Conservation (phyloP, 2,113 vertebrate species). For the Odobenus rosmarus region DNA sequence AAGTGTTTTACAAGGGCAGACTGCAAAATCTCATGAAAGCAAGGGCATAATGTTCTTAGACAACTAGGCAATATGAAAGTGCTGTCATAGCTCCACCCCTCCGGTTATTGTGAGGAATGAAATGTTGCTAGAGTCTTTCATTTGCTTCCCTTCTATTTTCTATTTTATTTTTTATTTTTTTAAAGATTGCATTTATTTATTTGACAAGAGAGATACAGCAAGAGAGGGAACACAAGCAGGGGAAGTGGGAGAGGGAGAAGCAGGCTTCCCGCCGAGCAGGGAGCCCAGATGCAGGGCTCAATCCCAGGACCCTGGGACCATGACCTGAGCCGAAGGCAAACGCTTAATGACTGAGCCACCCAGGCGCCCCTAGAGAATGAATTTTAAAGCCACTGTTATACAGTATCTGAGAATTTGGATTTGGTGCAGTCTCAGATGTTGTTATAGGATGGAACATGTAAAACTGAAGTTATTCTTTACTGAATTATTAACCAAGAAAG, state of each 20-base stretch:
- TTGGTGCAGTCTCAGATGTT: neutral
- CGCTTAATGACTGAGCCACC: too few species aligned
- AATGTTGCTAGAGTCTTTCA: conserved; percentile 66
- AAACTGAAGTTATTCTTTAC: neutral
- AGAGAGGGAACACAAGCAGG: too few species aligned
- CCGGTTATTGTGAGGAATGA: conserved; percentile 52
- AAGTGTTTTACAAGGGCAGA: conserved; percentile 76
- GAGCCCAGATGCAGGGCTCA: too few species aligned
- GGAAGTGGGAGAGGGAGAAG: too few species aligned
- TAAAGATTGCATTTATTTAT: too few species aligned
- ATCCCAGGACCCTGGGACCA: too few species aligned
- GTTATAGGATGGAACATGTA: neutral
- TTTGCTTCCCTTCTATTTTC: conserved; percentile 33
- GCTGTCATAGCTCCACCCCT: conserved; percentile 58
- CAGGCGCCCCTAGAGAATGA: neutral
- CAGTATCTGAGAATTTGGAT: neutral
- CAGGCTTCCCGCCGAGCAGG: too few species aligned
- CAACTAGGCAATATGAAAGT: conserved; percentile 55
- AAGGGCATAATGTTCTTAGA: conserved; percentile 56
- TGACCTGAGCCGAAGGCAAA: too few species aligned
- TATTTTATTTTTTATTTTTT: too few species aligned
- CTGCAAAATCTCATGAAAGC: conserved; percentile 73
- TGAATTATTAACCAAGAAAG: neutral
- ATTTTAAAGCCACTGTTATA: neutral
- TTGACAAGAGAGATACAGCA: too few species aligned